Conservation (phyloP, 2,888 invertebrate species). For the Tuberolachnus salignus region DNA sequence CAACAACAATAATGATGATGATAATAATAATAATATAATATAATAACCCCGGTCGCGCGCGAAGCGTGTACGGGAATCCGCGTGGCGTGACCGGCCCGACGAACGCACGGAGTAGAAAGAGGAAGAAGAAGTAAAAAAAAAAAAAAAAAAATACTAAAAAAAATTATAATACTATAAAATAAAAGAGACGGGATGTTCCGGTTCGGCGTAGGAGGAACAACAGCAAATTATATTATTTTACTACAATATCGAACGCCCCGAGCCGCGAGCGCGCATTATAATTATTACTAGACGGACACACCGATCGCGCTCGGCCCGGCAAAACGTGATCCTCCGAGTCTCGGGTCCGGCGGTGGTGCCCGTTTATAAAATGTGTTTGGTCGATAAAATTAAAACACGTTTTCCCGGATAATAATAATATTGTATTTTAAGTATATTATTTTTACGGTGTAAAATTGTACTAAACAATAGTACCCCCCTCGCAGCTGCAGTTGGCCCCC, state of each 20-base stretch:
- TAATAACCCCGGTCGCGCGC: slow-evolving; percentile 28
- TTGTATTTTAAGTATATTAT: no score
- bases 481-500: no score
- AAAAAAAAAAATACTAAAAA: not conserved
- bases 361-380: slow-evolving; percentile 12
- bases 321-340: no score
- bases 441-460: no score
- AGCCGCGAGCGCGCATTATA: slow-evolving; percentile 35
- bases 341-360: not conserved
- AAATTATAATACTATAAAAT: slow-evolving; percentile 30
- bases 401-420: no score
- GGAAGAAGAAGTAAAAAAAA: not conserved
- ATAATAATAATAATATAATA: slow-evolving; percentile 2
- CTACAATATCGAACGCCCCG: slow-evolving; percentile 35
- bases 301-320: not conserved
- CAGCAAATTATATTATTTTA: not conserved
- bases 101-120: not conserved
- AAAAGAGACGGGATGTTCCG: slow-evolving; percentile 50
- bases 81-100: slow-evolving; percentile 40
- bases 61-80: slow-evolving; percentile 48
- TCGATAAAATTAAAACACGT: not conserved
- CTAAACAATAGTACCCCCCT: no score
- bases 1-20: slow-evolving; percentile 7
- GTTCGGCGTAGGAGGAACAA: slow-evolving; percentile 42
- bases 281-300: no score